Percentiles rank a stretch among this genome's conserved stretches.
phyloP scores from a whole-genome alignment of 2,113 vertebrate genomes.

The Falco punctatus region DNA sequence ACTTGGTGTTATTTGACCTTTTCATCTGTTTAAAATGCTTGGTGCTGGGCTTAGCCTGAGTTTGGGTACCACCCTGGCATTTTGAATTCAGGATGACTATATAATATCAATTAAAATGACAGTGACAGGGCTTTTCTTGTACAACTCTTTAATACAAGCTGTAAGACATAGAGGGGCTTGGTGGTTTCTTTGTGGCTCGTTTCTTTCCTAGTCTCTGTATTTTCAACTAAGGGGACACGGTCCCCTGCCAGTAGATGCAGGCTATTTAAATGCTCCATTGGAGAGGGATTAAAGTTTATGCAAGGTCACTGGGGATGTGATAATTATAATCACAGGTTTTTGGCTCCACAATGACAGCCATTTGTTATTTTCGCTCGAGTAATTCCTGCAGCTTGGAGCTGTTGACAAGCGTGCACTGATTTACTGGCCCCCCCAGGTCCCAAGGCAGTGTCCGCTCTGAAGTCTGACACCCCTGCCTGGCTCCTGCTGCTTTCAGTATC shows the following conservation, averaged over 20 bases:
- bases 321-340: slow-evolving; percentile 99
- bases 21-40: slow-evolving; percentile 44
- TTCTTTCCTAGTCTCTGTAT: slow-evolving; percentile 65
- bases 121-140: slow-evolving; percentile 56
- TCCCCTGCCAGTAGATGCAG: slow-evolving; percentile 85
- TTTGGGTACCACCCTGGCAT: slow-evolving; percentile 1
- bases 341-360: slow-evolving; percentile 99
- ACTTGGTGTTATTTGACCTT: slow-evolving; percentile 48
- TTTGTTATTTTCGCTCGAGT: slow-evolving; percentile 99
- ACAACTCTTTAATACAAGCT: slow-evolving; percentile 40
- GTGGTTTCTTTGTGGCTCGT: slow-evolving; percentile 75
- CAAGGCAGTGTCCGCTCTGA: slow-evolving; percentile 74
- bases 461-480: slow-evolving; percentile 67
- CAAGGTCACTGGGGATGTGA: slow-evolving; percentile 99
- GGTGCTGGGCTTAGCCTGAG: neutral
- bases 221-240: slow-evolving; percentile 70
- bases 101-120: slow-evolving; percentile 66
- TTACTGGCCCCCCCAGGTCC: slow-evolving; percentile 81
- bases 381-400: slow-evolving; percentile 85
- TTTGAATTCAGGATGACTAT: slow-evolving; percentile 29
- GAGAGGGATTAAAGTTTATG: slow-evolving; percentile 99
- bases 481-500: slow-evolving; percentile 70
- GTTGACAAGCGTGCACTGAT: slow-evolving; percentile 98
- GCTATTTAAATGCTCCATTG: slow-evolving; percentile 99
- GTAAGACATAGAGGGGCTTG: slow-evolving; percentile 53